A percentile compares a stretch with the other conserved stretches of the same genome.
These are phyloP conservation scores for Melanargia galathea DNA, from an alignment of 2,888 invertebrate genomes.

Conservation along the genomic window DNA sequence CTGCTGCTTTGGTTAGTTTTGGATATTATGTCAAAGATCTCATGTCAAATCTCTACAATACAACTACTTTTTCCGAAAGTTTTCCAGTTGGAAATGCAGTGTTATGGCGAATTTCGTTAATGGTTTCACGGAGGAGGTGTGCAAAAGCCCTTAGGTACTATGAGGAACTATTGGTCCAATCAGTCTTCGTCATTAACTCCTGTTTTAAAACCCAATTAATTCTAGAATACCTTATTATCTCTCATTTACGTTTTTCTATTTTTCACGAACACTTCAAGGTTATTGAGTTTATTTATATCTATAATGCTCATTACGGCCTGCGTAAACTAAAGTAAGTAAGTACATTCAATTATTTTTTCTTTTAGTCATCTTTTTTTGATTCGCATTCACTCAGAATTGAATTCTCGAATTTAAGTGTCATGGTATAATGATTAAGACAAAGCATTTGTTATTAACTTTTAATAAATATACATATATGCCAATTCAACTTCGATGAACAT, in stretches of 20 bases:
- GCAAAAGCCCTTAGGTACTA: no score
- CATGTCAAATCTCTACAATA: no score
- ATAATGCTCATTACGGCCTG: not conserved
- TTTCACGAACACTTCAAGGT: conserved; percentile 30
- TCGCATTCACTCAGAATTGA: not conserved
- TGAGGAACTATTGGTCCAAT: no score
- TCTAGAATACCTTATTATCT: conserved; percentile 8
- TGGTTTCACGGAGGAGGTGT: no score
- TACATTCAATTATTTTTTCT: not conserved
- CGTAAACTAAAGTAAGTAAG: not conserved
- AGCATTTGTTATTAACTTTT: not conserved
- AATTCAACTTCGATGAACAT: no score
- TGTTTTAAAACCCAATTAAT: not conserved
- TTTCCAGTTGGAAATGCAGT: no score
- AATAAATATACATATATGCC: no score
- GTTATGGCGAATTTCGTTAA: no score
- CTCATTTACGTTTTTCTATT: conserved; percentile 17
- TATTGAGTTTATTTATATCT: conserved; percentile 18
- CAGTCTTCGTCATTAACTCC: not conserved
- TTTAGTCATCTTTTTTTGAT: not conserved
- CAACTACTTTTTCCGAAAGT: no score
- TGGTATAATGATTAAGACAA: not conserved
- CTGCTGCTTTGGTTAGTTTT: no score
- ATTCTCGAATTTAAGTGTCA: not conserved
- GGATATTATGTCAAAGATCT: no score